Evolutionary conservation across 2,113 vertebrate species (phyloP), one percentile per base, ranked within the genome.

Genomic region (Entelurus aequoreus): DNA sequence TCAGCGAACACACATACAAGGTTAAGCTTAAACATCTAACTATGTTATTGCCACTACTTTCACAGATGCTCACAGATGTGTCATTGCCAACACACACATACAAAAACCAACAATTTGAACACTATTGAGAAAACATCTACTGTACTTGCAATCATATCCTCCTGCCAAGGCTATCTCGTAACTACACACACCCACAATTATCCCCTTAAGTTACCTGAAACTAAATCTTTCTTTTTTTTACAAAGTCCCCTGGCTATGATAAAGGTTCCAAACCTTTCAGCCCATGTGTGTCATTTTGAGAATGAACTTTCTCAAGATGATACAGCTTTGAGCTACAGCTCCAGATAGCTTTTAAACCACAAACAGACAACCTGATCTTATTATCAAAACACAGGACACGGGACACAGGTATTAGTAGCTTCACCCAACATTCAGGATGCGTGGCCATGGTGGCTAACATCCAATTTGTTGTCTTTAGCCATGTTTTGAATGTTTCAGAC

Each of bases 61-160:
- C 52, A 56, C 59, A 58, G 58, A 37, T 48, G 10, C 58, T 16
- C 62, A 59, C 28, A 46, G 13, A 21, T 16, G 14, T 13, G 6
- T 12, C 40, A 16, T 36, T 13, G 19, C 16, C 47, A 56, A 28
- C 63, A 46, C 19, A 66, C 19, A 62, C 50, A 62, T 14, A 19
- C n/a, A 51, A 60, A 55, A 13, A 1, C 38, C 57, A 65, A 68
- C 47, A 58, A 78, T 70, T 67, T 79, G 76, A 72, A 73, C 60
- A 67, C 73, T 55, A 63, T 60, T 73, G 74, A 72, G 75, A 73
- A 76, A 82, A 82, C 70, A 78, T 59, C 54, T 6, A 76, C 56
- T 58, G 67, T 77, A 79, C 81, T 87, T 80, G 75, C 62, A 69
- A 80, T 74, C 66, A 68, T 56, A 80, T 80, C 69, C 72, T 80